Evolutionary conservation across 2,888 invertebrate genomes (phyloP), one percentile per base, ranked within the genome.

Genomic region (Chelonus formosanus): DNA sequence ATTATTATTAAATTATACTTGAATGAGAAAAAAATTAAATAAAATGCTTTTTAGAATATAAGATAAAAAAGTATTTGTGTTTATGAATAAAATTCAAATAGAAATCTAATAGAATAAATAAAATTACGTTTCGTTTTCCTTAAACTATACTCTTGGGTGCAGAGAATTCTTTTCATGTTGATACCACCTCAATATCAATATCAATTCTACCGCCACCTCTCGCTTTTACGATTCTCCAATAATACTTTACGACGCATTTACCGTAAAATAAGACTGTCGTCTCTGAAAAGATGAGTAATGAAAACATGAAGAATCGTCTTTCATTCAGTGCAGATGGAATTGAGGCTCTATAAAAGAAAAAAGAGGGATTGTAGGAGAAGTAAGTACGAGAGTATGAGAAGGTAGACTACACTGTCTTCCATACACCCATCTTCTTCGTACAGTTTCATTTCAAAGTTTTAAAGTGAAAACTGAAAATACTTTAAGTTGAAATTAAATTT

Each of bases 391-490:
- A n/a, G 48, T 40, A 32, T 36, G 34, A 40, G 54, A 54, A 55
- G 62, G 62, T 47, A 48, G 32, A 54, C 45, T 36, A 32, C 57
- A 48, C n/a, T 7, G 44, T 64, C 63, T 64, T 54, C 54, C 5
- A 57, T 67, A 68, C 71, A 68, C 40, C 58, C 63, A 55, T 10
- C 61, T 53, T 61, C 47, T 35, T 59, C 67, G 45, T 52, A 70
- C 70, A 68, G 66, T 73, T 76, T 80, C 75, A 75, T 78, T 79
- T 79, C 70, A 75, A 78, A 78, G 73, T 78, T 79, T 71, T 72
- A 75, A 76, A 71, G 73, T 76, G 78, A 78, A 78, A 79, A 78
- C 76, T 76, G 78, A 76, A 76, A 80, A 84, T 80, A 80, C 76
- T 82, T 83, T 80, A 83, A 84, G 77, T 80, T 74, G 76, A 78